A percentile compares a stretch with the other conserved stretches of the same genome.
phyloP scores from a whole-genome alignment of 2,888 invertebrate genomes.

The Orthosia cruda region DNA sequence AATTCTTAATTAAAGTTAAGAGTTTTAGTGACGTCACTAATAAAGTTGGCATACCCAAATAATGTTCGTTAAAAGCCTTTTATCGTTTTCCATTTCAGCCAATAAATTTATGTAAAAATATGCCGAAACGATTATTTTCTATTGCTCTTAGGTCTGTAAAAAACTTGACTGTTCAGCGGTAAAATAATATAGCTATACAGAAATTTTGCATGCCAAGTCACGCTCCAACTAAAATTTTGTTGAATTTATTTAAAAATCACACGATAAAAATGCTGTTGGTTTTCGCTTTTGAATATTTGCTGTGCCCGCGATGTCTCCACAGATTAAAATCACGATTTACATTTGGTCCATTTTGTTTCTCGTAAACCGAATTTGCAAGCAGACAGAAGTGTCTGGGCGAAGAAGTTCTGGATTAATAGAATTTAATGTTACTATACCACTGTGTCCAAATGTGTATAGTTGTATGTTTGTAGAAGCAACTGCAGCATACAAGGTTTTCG shows the following conservation, averaged over 20 bases:
- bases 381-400: constrained; percentile 1
- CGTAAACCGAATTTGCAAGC: constrained; percentile 24
- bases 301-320: constrained; percentile 49
- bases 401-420: constrained; percentile 29
- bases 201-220: constrained; percentile 68
- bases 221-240: constrained; percentile 67
- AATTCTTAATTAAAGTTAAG: constrained; percentile 24
- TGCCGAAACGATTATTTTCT: constrained; percentile 63
- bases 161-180: constrained; percentile 63
- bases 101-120: constrained; percentile 68
- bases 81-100: constrained; percentile 64
- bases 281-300: constrained; percentile 64
- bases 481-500: constrained; percentile 8
- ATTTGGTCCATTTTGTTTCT: constrained; percentile 54
- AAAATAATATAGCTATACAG: constrained; percentile 60
- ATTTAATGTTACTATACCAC: constrained; percentile 16
- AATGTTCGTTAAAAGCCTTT: constrained; percentile 69
- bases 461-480: constrained; percentile 16
- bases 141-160: constrained; percentile 60
- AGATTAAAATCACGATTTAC: constrained; percentile 65
- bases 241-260: constrained; percentile 70
- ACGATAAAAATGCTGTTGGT: constrained; percentile 64
- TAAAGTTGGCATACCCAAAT: constrained; percentile 41
- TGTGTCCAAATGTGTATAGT: constrained; percentile 8
- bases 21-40: constrained; percentile 47